Conservation (phyloP, 64 coral and sea anemone species). For the Astreopora myriophthalma region DNA sequence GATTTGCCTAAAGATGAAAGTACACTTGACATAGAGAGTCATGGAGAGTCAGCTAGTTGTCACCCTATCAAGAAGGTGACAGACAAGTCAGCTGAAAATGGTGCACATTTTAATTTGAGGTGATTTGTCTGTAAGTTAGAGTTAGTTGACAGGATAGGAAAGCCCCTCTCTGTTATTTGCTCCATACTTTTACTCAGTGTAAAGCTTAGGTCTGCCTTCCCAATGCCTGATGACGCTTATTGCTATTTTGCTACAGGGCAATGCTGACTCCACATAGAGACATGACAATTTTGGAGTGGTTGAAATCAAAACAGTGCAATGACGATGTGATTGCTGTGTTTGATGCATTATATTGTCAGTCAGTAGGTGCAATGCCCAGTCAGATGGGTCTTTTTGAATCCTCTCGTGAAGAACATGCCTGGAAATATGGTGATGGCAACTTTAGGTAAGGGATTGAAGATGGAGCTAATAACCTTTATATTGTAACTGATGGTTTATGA, state of each 20-base stretch:
- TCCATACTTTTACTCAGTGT: no score
- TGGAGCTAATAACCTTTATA: not conserved
- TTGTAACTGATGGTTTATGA: no score
- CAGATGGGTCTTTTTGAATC: constrained; percentile 34
- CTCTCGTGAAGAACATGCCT: constrained; percentile 46
- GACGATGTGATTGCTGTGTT: constrained; percentile 43
- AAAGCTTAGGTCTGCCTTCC: no score
- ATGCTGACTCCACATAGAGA: not conserved
- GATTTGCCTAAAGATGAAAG: not conserved
- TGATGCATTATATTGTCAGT: constrained; percentile 54
- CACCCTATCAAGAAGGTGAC: not conserved
- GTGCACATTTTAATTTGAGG: not conserved
- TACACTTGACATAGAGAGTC: not conserved
- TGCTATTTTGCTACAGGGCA: not conserved
- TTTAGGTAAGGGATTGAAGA: constrained; percentile 24
- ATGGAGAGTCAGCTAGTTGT: not conserved
- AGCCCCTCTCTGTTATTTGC: no score
- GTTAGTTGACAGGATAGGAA: no score
- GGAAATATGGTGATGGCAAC: constrained; percentile 51
- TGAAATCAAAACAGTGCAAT: not conserved
- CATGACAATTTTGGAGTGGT: constrained; percentile 25
- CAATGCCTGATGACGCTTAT: not conserved
- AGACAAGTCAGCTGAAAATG: no score
- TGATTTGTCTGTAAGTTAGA: no score
- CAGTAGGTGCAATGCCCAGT: constrained; percentile 36